These are phyloP conservation scores for Caenorhabditis tropicalis DNA, from an alignment of 1,140 invertebrate genomes.

Conservation along the genomic window DNA sequence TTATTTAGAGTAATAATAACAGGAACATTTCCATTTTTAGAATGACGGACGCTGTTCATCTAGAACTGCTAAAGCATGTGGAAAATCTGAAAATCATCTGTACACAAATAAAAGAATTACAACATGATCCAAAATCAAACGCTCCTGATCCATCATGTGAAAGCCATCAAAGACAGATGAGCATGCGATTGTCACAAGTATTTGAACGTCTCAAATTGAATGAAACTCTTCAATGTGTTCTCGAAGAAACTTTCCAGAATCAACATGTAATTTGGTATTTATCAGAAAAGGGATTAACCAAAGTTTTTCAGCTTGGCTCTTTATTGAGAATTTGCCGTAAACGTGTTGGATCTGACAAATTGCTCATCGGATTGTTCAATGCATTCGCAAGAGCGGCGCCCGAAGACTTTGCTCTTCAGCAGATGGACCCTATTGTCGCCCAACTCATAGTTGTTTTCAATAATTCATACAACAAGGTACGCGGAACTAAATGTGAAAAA, in stretches of 20 bases:
- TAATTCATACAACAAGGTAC: constrained; percentile 60
- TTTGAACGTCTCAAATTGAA: constrained; percentile 61
- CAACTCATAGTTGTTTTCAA: constrained; percentile 61
- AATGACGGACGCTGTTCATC: constrained; percentile 57
- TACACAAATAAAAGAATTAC: constrained; percentile 43
- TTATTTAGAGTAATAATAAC: neutral
- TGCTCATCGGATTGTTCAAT: constrained; percentile 60
- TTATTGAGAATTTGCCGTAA: constrained; percentile 60
- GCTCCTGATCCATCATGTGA: constrained; percentile 49
- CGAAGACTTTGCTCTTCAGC: constrained; percentile 58
- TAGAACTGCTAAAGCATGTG: constrained; percentile 55
- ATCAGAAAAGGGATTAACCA: neutral
- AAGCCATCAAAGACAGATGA: constrained; percentile 62
- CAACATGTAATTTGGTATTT: constrained; percentile 47
- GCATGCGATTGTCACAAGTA: constrained; percentile 56
- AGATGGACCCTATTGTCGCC: constrained; percentile 61
- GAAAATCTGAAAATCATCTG: constrained; percentile 54
- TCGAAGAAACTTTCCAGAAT: constrained; percentile 59
- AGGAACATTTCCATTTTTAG: constrained; percentile 20
- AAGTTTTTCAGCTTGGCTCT: constrained; percentile 55
- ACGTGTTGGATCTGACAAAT: constrained; percentile 57
- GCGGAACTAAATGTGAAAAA: neutral
- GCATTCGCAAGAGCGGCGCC: constrained; percentile 57
- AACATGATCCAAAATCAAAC: constrained; percentile 35
- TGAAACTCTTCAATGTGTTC: constrained; percentile 55